These are phyloP conservation scores for Amaurobius ferox DNA, from an alignment of 2,888 invertebrate genomes.

Conservation along the genomic window DNA sequence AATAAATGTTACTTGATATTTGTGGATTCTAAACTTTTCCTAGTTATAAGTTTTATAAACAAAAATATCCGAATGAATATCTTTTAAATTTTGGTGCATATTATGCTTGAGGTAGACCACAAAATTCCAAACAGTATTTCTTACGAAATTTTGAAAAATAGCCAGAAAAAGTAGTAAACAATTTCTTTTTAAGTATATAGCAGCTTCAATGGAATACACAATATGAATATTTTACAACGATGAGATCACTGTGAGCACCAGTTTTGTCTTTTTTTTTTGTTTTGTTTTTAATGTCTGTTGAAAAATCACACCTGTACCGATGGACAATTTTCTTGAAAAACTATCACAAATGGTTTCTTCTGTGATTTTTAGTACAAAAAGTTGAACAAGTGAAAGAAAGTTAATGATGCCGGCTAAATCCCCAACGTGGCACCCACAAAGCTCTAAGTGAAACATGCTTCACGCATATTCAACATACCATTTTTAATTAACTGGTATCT, in stretches of 20 bases:
- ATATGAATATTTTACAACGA: slow-evolving; percentile 50
- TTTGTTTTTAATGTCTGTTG: slow-evolving; percentile 12
- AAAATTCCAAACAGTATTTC: neutral
- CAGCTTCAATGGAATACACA: slow-evolving; percentile 34
- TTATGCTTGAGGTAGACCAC: neutral
- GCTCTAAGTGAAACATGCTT: slow-evolving; percentile 67
- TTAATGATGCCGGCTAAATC: slow-evolving; percentile 41
- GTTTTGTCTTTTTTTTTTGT: slow-evolving; percentile 18
- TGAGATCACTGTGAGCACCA: slow-evolving; percentile 70
- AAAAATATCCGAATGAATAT: too few species aligned
- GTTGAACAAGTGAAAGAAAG: slow-evolving; percentile 38
- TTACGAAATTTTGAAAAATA: neutral
- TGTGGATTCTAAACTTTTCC: too few species aligned
- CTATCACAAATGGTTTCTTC: slow-evolving; percentile 49
- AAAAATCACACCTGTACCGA: slow-evolving; percentile 40
- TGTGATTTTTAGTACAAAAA: slow-evolving; percentile 29
- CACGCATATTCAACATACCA: slow-evolving; percentile 37
- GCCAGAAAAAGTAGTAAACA: slow-evolving; percentile 2
- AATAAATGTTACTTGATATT: neutral
- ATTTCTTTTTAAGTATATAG: slow-evolving; percentile 32
- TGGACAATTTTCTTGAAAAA: slow-evolving; percentile 42
- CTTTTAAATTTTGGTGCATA: neutral
- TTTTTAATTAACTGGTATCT: slow-evolving; percentile 24
- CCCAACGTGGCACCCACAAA: slow-evolving; percentile 57
- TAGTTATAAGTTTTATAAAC: too few species aligned